A percentile compares a stretch with the other conserved stretches of the same genome.
These are phyloP conservation scores for Drosophila parabipectinata DNA, from an alignment of 1,140 invertebrate genomes.

Conservation along the genomic window DNA sequence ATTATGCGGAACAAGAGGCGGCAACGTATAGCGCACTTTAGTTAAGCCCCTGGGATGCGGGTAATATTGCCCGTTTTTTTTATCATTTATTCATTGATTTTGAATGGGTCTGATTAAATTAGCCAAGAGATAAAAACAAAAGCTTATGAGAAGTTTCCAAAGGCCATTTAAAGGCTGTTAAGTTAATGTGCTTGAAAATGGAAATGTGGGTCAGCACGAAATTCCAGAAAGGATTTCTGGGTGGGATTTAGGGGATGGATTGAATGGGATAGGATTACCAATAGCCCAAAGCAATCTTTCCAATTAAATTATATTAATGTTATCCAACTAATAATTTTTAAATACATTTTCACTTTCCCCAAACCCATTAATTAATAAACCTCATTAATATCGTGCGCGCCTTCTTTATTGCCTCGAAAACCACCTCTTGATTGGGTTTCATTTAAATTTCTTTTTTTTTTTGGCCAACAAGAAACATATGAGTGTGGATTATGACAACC, in stretches of 20 bases:
- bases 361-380: neutral
- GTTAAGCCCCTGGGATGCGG: conserved; percentile 35
- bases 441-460: neutral
- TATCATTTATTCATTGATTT: conserved; percentile 49
- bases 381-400: neutral
- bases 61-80: conserved; percentile 40
- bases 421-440: neutral
- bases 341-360: neutral
- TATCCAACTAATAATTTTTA: too few relatives aligned
- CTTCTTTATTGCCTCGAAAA: neutral
- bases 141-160: conserved; percentile 12
- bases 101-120: conserved; percentile 45
- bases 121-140: conserved; percentile 21
- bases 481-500: conserved; percentile 8
- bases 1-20: conserved; percentile 37
- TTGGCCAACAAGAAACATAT: neutral
- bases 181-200: conserved; percentile 2
- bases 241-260: neutral
- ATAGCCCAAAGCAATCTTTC: too few relatives aligned
- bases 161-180: conserved; percentile 5
- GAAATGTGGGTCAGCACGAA: neutral
- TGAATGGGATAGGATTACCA: neutral
- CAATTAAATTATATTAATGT: too few relatives aligned
- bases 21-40: conserved; percentile 18
- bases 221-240: neutral